Base-by-base conservation (phyloP, 2,888 invertebrate genomes). In the Pterostichus niger region DNA sequence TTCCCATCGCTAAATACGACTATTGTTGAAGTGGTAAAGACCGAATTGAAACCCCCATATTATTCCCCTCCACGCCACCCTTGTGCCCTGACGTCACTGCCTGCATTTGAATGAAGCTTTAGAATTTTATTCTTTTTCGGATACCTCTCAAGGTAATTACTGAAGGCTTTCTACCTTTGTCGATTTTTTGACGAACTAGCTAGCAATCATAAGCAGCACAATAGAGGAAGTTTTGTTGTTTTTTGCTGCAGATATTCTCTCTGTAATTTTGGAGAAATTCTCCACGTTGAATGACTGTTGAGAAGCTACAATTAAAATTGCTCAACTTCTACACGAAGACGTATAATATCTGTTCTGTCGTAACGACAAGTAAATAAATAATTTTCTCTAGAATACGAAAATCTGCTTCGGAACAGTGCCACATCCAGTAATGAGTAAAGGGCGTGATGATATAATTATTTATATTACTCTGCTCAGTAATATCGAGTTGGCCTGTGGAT, bases 111-210 rank as follows among this genome's bases (percentile, higher is more conserved):
- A 75, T 52, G 75, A 33, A 31, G 24, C 75, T 75, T 75, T 75
- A n/a, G 52, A 49, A 75, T 52, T 52, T 71, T 71, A 31, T 71
- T 71, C 71, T 75, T 75, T 75, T 75, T 75, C 75, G 40, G 52
- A 75, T 75, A 75, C 75, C 75, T 75, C 75, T 31, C 52, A 75
- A 75, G 75, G 75, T 75, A 75, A 75, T 52, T 75, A 75, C 52
- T 2, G 33, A 13, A 56, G 44, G 46, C 68, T 56, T 17, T 17
- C 56, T 10, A 40, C 68, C 17, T 71, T 71, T 71, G 68, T 71
- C 68, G 68, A 71, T 71, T 40, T 49, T 35, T 71, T 71, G 68
- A 71, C 68, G 68, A 44, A 44, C 68, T 71, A 71, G 11, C 68
- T 71, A 71, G 11, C 68, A 71, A 71, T 71, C 68, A 64, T 44